A percentile compares a stretch with the other conserved stretches of the same genome.
Conservation (phyloP, 2,888 invertebrate species). For the Heliconius ismenius region DNA sequence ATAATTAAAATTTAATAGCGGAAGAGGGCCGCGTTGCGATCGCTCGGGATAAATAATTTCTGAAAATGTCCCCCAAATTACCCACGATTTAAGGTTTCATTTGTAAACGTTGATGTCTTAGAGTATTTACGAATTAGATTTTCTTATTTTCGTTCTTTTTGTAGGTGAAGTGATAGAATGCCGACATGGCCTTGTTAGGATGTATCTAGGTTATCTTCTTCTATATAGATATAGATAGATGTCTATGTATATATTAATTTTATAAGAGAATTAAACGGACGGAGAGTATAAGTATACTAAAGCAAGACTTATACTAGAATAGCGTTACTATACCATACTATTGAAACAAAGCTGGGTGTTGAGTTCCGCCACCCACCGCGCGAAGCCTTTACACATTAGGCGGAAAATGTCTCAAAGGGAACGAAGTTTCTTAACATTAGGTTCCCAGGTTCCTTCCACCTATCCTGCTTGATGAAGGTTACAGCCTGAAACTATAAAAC, state of each 20-base stretch:
- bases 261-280: no score
- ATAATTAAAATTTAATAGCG: constrained; percentile 36
- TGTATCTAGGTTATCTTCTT: no score
- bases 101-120: constrained; percentile 29
- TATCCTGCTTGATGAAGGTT: not conserved
- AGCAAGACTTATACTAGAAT: no score
- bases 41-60: constrained; percentile 33
- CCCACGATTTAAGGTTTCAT: constrained; percentile 35
- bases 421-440: not conserved
- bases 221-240: no score
- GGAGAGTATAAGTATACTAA: no score
- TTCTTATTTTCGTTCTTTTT: constrained; percentile 17
- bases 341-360: not conserved
- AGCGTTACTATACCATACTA: no score
- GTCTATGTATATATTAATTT: no score
- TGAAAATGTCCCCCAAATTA: constrained; percentile 34
- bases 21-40: constrained; percentile 27
- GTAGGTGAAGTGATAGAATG: constrained; percentile 1
- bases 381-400: not conserved
- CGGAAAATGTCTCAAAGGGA: not conserved
- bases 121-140: constrained; percentile 26
- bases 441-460: not conserved
- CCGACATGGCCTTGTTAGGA: not conserved
- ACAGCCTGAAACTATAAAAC: no score
- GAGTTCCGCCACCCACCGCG: not conserved